Evolutionary conservation across 35 echinoderm and acorn worm species (phyloP).

Genomic region (Chiridota heheva): DNA sequence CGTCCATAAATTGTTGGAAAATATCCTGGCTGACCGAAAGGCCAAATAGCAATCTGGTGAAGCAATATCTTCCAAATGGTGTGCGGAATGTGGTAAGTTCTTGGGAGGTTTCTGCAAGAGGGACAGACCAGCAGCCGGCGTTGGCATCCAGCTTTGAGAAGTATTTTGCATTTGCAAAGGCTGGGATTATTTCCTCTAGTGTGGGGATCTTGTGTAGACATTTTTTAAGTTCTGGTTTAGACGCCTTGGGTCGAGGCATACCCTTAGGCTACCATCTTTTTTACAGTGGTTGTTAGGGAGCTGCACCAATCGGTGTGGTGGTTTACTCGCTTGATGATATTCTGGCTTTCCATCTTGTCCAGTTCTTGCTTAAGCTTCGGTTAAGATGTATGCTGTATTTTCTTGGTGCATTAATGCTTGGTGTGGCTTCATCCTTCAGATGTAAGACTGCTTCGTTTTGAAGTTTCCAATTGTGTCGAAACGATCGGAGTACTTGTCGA

Average conservation of each 20-base stretch:
- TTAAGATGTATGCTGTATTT: too few relatives aligned
- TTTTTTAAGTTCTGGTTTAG: slow-evolving; percentile 25
- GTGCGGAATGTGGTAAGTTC: slow-evolving; percentile 68
- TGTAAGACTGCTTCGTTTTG: not conserved
- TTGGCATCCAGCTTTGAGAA: slow-evolving; percentile 54
- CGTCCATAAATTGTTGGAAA: slow-evolving; percentile 58
- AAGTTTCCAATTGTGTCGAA: slow-evolving; percentile 59
- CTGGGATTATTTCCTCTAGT: slow-evolving; percentile 28
- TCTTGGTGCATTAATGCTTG: too few relatives aligned
- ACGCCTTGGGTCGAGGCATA: slow-evolving; percentile 33
- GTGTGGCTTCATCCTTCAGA: too few relatives aligned
- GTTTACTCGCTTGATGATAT: slow-evolving; percentile 32
- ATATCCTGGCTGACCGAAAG: slow-evolving; percentile 67
- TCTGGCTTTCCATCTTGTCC: slow-evolving; percentile 40
- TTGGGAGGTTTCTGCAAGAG: slow-evolving; percentile 12
- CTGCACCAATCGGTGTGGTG: slow-evolving; percentile 65
- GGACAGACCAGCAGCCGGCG: slow-evolving; percentile 52
- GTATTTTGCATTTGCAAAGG: slow-evolving; percentile 39
- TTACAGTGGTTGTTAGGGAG: slow-evolving; percentile 37
- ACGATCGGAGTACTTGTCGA: slow-evolving; percentile 9
- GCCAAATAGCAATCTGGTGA: slow-evolving; percentile 61
- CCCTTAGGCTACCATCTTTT: slow-evolving; percentile 42
- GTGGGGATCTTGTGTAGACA: slow-evolving; percentile 41
- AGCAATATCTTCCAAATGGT: slow-evolving; percentile 73
- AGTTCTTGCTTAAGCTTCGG: slow-evolving; percentile 42